Base-by-base conservation (phyloP, 2,113 vertebrate genomes). In the Ursus arctos region DNA sequence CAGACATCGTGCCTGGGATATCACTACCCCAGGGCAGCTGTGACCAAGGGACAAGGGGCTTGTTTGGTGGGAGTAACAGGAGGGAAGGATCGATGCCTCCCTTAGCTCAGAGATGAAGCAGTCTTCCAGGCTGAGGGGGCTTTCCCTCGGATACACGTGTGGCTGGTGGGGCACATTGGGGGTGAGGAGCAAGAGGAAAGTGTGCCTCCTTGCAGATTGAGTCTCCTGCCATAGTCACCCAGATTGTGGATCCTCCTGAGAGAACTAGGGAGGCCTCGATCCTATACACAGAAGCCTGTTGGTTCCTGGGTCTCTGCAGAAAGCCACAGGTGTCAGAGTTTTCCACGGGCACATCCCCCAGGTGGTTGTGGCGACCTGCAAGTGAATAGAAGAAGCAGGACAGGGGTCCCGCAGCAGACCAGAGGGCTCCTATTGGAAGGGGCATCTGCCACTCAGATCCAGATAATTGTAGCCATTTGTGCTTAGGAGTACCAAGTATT, bases 391-490 rank as follows among this genome's bases (percentile, higher is more conserved):
- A 24, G 47, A 33, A 14, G n/a, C 15, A 24, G 85, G 55, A n/a
- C 18, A 51, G 7, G 6, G 49, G 8, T 49, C 43, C 47, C 6
- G 7, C n/a, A 21, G 47, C 61, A 18, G 4, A 21, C 24, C 28
- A 57, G 7, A 0, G 0, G 69, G 65, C 1, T 4, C 19, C 51
- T 7, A 0, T 0, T 31, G 15, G 40, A 76, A 61, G 69, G 3
- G 11, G 6, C 36, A 4, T 18, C 55, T 22, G 71, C 69, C 63
- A 12, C 26, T 47, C 21, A 18, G 76, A 7, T 21, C 61, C 61
- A 43, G 49, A 24, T 26, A 61, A 65, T 40, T 53, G 22, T 4
- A 82, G 53, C 67, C 13, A 1, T 40, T 28, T 4, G 1, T 79
- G 49, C 49, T 40, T 19, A 14, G 76, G 51, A 11, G 28, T 51